Evolutionary conservation across 2,113 vertebrate species (phyloP), one percentile per base, ranked within the genome.

Genomic region (Zosterops borbonicus): DNA sequence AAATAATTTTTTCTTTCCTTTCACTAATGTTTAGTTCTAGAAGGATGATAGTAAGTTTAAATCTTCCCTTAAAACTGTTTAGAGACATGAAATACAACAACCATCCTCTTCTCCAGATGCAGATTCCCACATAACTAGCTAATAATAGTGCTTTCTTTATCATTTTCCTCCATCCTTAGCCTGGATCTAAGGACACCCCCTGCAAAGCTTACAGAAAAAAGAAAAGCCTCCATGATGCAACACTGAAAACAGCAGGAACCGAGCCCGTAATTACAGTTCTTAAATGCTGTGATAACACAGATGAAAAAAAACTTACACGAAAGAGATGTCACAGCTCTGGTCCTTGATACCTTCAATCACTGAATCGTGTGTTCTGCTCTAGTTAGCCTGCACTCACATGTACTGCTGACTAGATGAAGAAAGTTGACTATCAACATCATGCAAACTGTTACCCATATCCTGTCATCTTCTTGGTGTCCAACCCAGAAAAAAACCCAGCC

Each of bases 341-440:
- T 37, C 11, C 39, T 20, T 18, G 35, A 3, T 27, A 74, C 28
- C 29, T 59, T 63, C 28, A 55, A 9, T 23, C 47, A 29, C 29
- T 44, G 41, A 22, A 42, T 63, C 31, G 52, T 19, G 50, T 80
- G 3, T n/a, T 81, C n/a, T 65, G 25, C 55, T 50, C 71, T 63
- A 22, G 10, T n/a, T 18, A 55, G 35, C n/a, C 14, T 69, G 27
- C 53, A 63, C 59, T 86, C 5, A 0, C 35, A 39, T 0, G 0
- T 24, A 18, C 29, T 42, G n/a, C 47, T 69, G 42, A 8, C 33
- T 52, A 70, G 9, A 29, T 10, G 18, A 55, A 83, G 28, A 58
- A 90, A 77, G 65, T 10, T 79, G 12, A 68, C 29, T 23, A 75
- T 31, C 37, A 53, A 11, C 53, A 68, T 46, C 12, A 59, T 8